Conservation (phyloP, 2,797 vertebrate species). For the Nothura maculosa region DNA sequence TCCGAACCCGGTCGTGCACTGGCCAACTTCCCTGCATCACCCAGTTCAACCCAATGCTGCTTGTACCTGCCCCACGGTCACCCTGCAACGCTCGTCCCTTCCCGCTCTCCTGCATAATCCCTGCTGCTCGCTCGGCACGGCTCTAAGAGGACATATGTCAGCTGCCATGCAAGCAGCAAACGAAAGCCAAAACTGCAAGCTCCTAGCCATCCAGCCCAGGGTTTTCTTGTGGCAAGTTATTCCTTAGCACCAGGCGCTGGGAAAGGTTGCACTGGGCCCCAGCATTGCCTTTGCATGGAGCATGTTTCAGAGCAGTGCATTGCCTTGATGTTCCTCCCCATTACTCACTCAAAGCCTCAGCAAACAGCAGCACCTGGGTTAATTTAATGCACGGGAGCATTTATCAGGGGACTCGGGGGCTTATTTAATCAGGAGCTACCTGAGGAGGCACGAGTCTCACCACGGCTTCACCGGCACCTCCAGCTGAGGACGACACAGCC, state of each 20-base stretch:
- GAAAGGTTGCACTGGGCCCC: rapidly evolving
- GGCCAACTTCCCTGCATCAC: not conserved
- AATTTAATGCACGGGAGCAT: not conserved
- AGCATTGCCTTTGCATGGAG: not conserved
- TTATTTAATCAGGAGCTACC: not conserved
- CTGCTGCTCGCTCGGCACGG: not conserved
- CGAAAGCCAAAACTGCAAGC: not conserved
- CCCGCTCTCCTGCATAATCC: not conserved
- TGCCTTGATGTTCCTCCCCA: not conserved
- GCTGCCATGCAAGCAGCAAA: not conserved
- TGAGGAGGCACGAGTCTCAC: not conserved
- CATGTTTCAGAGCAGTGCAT: not conserved
- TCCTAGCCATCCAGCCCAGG: not conserved
- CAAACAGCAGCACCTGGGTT: not conserved
- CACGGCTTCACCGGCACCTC: not conserved
- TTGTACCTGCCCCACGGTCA: not conserved
- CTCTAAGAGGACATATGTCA: not conserved
- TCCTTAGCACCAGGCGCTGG: not conserved
- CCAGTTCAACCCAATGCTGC: not conserved
- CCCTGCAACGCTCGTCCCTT: not conserved
- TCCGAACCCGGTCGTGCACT: not conserved
- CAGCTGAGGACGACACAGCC: not conserved
- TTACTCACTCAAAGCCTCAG: not conserved
- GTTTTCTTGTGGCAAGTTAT: not conserved
- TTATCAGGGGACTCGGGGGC: not conserved